Conservation (phyloP, 2,888 invertebrate genomes). For the Heliconius hortense region DNA sequence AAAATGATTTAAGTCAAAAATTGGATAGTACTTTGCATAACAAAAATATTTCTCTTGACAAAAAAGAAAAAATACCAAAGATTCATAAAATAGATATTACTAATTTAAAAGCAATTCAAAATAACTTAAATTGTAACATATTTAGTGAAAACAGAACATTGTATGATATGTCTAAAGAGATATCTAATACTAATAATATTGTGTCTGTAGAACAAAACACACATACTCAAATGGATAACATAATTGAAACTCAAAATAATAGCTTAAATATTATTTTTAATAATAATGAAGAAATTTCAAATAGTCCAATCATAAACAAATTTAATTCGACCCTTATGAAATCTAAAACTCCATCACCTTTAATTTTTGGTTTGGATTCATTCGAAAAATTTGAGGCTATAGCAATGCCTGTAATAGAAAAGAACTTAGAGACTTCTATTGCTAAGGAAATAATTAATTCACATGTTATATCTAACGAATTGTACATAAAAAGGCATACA, state of each 20-base stretch:
- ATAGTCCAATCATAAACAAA: conserved; percentile 58
- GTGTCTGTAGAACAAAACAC: background rate
- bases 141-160: background rate
- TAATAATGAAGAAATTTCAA: conserved; percentile 38
- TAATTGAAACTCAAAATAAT: background rate
- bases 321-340: conserved; percentile 40
- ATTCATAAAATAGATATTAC: background rate
- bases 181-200: background rate
- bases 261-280: background rate
- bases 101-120: background rate
- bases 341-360: conserved; percentile 45
- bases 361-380: conserved; percentile 57
- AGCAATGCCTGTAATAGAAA: conserved; percentile 57
- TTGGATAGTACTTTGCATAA: conserved; percentile 55
- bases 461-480: conserved; percentile 54
- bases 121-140: background rate
- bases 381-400: conserved; percentile 70
- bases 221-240: background rate
- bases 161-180: background rate
- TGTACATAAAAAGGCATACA: conserved; percentile 48
- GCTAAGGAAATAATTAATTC: conserved; percentile 63
- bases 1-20: conserved; percentile 60
- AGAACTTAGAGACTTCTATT: conserved; percentile 50
- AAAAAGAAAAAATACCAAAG: background rate
- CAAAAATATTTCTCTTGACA: background rate